Evolutionary conservation across 2,797 vertebrate genomes (phyloP), one percentile per base, ranked within the genome.

Genomic region (Chloroceryle inda): DNA sequence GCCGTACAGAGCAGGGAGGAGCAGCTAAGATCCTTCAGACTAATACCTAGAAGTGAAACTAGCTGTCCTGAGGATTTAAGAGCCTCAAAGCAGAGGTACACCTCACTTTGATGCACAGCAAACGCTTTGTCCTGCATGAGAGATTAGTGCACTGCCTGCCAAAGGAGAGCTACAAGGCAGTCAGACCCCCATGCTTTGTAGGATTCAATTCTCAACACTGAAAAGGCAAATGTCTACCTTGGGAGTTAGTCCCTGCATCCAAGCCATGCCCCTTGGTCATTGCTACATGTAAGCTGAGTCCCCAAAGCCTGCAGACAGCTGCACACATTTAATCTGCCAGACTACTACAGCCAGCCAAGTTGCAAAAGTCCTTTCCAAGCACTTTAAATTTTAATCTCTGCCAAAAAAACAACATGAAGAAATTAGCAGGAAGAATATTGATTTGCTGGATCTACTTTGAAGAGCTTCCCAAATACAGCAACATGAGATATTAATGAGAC

Each of bases 61-160:
- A 24, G n/a, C 1, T 37, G 16, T 33, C 42, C 31, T 6, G 23
- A 35, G 47, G 35, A 67, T 67, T 79, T 62, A 71, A 75, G 45
- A 69, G 18, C 14, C 56, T 88, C 33, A 85, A 61, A 45, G 22
- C n/a, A 74, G 33, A 56, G 27, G 37, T 69, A 29, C 31, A 31
- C 20, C 11, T 23, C 20, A 12, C 8, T 73, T 42, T 29, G 29
- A 42, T 1, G 8, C 33, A 31, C 27, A 52, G 47, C 27, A 31
- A 66, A 33, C 14, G 53, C 33, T 58, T 35, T 42, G 59, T 20
- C 35, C 38, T 9, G 18, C 5, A 1, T 16, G 45, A 35, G 22
- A 33, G 50, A 18, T 6, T 17, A 82, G 40, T 4, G 2, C 2
- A 0, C 7, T 21, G 66, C 9, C 61, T 64, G 49, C 35, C 0